Evolutionary conservation across 2,113 vertebrate species (phyloP), one percentile per base, ranked within the genome.

Genomic region (Python bivittatus): DNA sequence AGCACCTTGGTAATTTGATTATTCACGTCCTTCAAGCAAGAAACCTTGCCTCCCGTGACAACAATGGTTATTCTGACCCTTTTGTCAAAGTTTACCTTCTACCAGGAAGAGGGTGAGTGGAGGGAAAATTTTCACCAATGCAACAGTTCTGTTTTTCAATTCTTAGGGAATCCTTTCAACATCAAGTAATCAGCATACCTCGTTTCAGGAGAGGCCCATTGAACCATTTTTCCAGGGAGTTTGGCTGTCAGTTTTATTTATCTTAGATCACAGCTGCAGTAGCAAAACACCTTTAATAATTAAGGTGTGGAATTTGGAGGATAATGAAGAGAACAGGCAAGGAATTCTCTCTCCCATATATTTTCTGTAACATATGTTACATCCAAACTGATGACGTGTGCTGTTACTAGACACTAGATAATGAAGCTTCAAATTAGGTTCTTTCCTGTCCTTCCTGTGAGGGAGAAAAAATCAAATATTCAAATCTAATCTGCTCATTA

Each of bases 11-110:
- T 95, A 99, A 99, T 97, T 97, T 99, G 88, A 99, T 99, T 95
- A 98, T 99, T 94, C 99, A 99, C 61, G 98, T 99, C 91, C 98
- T 99, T 94, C 99, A 99, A 98, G 99, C 99, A 94, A 99, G 99
- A 97, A 99, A 99, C 96, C 98, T 99, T 86, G 98, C 98, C 92
- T 98, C 98, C 48, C 97, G 99, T 95, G 99, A 99, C 97, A 99
- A 99, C 97, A 99, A 99, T 7, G 98, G 99, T 91, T 99, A 99
- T 97, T 99, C 99, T 0, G 99, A 99, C 91, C 99, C 99, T 15
- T 99, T 99, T 94, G 99, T 99, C 96, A 99, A 99, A 96, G 99
- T 99, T 92, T 99, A 99, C 96, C 99, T 99, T 91, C 98, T 99
- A 91, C 99, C 99, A 38, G 99, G 99, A n/a, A 98, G 99, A 98